Percentiles rank a stretch among this genome's conserved stretches.
Evolutionary conservation across 2,888 invertebrate species (phyloP).

Genomic region (Rhynchonema sp.): DNA sequence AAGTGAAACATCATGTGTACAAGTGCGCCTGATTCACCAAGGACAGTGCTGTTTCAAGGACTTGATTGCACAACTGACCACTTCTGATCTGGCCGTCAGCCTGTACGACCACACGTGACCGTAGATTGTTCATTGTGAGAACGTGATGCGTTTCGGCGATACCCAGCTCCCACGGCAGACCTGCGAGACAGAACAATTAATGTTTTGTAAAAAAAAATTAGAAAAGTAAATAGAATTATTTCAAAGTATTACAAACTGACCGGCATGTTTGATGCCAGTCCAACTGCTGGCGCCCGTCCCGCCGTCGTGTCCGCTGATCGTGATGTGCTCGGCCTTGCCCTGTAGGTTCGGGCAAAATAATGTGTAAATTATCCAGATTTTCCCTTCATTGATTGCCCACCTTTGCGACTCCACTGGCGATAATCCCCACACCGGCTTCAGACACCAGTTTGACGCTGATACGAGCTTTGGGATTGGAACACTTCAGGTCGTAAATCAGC

Average conservation of each 20-base stretch:
- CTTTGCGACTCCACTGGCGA: constrained; percentile 95
- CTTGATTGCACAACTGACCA: constrained; percentile 32
- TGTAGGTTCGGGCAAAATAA: constrained; percentile 31
- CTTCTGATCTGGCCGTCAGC: constrained; percentile 87
- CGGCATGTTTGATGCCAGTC: constrained; percentile 78
- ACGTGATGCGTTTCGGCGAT: constrained; percentile 93
- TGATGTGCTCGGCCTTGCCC: constrained; percentile 95
- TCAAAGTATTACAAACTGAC: no score
- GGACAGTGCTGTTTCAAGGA: background rate
- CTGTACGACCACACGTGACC: constrained; percentile 78
- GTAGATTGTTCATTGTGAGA: constrained; percentile 29
- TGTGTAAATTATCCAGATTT: background rate
- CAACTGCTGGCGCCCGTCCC: constrained; percentile 96
- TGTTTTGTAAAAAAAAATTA: no score
- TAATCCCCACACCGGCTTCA: constrained; percentile 93
- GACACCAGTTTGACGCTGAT: constrained; percentile 95
- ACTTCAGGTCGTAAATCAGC: constrained; percentile 90
- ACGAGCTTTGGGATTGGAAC: constrained; percentile 78
- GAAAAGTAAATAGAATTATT: no score
- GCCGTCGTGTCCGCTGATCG: constrained; percentile 95
- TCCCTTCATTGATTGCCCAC: constrained; percentile 32
- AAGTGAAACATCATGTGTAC: background rate
- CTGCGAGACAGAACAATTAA: no score
- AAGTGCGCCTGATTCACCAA: background rate
- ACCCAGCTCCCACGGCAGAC: constrained; percentile 94